A percentile compares a stretch with the other conserved stretches of the same genome.
These are phyloP conservation scores for Rhagium mordax DNA, from an alignment of 2,888 invertebrate species.

Conservation along the genomic window DNA sequence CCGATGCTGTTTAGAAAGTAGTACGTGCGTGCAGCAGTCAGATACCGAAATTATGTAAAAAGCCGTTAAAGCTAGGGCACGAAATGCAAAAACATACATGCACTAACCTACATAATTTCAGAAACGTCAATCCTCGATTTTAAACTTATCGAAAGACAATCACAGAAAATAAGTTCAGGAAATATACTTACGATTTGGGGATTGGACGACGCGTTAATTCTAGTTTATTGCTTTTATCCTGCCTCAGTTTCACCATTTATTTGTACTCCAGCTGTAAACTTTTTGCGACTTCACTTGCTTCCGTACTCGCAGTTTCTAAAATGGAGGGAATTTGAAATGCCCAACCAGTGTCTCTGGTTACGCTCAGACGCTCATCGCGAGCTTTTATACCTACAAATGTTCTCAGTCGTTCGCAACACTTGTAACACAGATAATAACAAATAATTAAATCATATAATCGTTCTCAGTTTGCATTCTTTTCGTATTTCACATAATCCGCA, in stretches of 20 bases:
- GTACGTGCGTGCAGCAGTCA: not conserved
- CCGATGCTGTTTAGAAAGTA: not conserved
- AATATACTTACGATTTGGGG: not conserved
- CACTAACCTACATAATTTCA: slow-evolving; percentile 21
- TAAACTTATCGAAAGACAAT: not conserved
- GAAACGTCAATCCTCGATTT: slow-evolving; percentile 17
- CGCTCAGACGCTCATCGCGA: not conserved
- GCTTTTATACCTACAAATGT: no score
- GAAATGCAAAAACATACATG: not conserved
- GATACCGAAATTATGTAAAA: not conserved
- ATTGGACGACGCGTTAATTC: not conserved
- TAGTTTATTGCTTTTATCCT: not conserved
- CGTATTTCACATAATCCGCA: no score
- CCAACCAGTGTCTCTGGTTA: not conserved
- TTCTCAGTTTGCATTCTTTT: no score
- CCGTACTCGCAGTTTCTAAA: slow-evolving; percentile 7
- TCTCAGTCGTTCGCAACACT: no score
- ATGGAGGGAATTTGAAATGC: slow-evolving; percentile 21
- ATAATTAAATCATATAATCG: no score
- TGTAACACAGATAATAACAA: no score
- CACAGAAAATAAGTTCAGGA: not conserved
- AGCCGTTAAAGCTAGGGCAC: not conserved
- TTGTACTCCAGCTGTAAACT: slow-evolving; percentile 17
- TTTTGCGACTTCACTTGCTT: not conserved
- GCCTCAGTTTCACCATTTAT: not conserved